Evolutionary conservation across 2,113 vertebrate species (phyloP).

Genomic region (Lasiurus cinereus): DNA sequence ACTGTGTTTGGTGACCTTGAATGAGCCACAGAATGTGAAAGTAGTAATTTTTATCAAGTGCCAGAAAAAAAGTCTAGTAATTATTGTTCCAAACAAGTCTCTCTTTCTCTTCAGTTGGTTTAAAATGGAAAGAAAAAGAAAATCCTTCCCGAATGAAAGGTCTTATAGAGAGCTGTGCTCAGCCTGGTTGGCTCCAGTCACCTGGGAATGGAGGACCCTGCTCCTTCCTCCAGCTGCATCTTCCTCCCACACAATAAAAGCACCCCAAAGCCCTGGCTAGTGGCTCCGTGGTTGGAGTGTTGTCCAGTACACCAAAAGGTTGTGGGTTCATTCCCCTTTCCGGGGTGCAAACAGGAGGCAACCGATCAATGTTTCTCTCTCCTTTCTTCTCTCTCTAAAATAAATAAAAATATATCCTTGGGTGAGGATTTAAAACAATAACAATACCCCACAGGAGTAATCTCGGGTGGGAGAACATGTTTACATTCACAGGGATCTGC

Average conservation of each 20-base stretch:
- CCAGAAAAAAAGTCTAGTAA: slow-evolving; percentile 71
- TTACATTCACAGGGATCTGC: slow-evolving; percentile 67
- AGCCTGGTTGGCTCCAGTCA: background rate
- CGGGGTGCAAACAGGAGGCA: background rate
- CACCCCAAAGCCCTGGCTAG: background rate
- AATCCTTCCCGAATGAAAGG: slow-evolving; percentile 63
- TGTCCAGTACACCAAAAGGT: background rate
- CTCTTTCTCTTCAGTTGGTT: slow-evolving; percentile 80
- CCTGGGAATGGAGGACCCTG: background rate
- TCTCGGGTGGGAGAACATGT: slow-evolving; percentile 61
- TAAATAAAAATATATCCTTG: background rate
- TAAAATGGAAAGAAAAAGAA: slow-evolving; percentile 70
- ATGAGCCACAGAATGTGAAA: slow-evolving; percentile 53
- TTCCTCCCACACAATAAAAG: slow-evolving; percentile 27
- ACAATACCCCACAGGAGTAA: slow-evolving; percentile 45
- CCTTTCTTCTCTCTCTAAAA: background rate
- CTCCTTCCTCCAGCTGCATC: slow-evolving; percentile 39
- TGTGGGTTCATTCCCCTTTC: background rate
- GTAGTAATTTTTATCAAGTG: slow-evolving; percentile 69
- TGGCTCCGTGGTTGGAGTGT: background rate
- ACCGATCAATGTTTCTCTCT: background rate
- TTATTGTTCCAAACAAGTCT: slow-evolving; percentile 74
- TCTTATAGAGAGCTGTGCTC: slow-evolving; percentile 67
- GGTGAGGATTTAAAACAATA: no score
- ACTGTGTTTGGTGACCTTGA: background rate